Percentiles rank a stretch among this genome's conserved stretches.
These are phyloP conservation scores for Apodemia mormo DNA, from an alignment of 2,888 invertebrate genomes.

Conservation along the genomic window DNA sequence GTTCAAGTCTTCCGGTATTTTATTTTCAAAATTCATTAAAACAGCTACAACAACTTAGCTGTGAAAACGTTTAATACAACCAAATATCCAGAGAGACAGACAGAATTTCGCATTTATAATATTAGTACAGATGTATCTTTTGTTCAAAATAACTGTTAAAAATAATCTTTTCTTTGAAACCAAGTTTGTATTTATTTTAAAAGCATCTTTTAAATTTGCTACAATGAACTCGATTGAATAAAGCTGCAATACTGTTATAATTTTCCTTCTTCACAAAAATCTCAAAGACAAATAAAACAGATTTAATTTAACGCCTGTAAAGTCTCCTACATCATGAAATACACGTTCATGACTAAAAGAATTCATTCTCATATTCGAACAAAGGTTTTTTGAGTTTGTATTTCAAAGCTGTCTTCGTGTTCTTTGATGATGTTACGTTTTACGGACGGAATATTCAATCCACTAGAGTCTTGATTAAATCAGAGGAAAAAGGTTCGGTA, in stretches of 20 bases:
- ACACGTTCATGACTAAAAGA: conserved; percentile 12
- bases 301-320: conserved; percentile 11
- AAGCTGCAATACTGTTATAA: background rate
- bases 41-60: too few relatives aligned
- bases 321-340: conserved; percentile 1
- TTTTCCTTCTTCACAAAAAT: background rate
- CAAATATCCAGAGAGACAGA: too few relatives aligned
- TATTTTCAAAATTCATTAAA: too few relatives aligned
- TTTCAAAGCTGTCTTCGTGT: conserved; percentile 18
- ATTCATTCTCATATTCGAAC: conserved; percentile 16
- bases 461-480: conserved; percentile 42
- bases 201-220: too few relatives aligned
- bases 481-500: conserved; percentile 39
- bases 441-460: conserved; percentile 39
- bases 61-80: too few relatives aligned
- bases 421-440: conserved; percentile 21
- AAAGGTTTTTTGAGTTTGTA: conserved; percentile 18
- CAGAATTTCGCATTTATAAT: too few relatives aligned
- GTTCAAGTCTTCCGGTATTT: too few relatives aligned
- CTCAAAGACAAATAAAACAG: conserved; percentile 1
- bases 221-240: background rate
- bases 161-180: background rate
- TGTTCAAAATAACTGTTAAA: background rate
- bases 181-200: too few relatives aligned
- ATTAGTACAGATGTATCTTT: too few relatives aligned